These are phyloP conservation scores for Vidua macroura DNA, from an alignment of 2,113 vertebrate genomes.

Conservation along the genomic window DNA sequence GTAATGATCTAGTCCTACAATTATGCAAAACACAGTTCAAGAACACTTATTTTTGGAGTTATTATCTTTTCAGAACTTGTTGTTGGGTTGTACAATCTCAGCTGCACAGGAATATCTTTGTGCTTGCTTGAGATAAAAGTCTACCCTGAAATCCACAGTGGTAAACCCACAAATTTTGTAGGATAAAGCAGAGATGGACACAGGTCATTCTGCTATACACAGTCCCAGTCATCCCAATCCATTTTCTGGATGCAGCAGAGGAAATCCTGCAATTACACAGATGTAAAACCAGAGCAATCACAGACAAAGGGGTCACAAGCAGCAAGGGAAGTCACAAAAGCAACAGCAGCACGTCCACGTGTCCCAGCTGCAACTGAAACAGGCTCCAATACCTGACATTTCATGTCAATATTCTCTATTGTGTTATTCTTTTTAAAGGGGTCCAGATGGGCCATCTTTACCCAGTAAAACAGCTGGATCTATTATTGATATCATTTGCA, in stretches of 20 bases:
- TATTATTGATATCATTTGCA: neutral
- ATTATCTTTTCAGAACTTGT: neutral
- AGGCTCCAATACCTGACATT: neutral
- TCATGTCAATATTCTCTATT: neutral
- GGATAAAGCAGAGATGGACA: neutral
- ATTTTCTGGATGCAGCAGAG: neutral
- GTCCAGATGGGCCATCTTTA: neutral
- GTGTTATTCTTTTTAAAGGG: neutral
- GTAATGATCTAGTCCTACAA: neutral
- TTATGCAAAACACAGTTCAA: neutral
- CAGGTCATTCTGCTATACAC: neutral
- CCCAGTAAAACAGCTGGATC: neutral
- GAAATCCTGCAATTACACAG: neutral
- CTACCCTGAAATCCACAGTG: neutral
- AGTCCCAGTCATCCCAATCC: neutral
- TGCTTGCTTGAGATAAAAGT: neutral
- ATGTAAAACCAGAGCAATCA: neutral
- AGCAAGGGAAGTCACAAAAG: neutral
- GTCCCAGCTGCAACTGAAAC: neutral
- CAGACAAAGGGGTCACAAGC: accelerated
- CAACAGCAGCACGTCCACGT: accelerated
- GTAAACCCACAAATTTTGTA: neutral
- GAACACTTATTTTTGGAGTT: neutral
- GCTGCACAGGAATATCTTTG: neutral
- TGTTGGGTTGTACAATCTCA: neutral